Evolutionary conservation across 1,140 invertebrate genomes (phyloP), one percentile per base, ranked within the genome.

Genomic region (Bombus fervidus): DNA sequence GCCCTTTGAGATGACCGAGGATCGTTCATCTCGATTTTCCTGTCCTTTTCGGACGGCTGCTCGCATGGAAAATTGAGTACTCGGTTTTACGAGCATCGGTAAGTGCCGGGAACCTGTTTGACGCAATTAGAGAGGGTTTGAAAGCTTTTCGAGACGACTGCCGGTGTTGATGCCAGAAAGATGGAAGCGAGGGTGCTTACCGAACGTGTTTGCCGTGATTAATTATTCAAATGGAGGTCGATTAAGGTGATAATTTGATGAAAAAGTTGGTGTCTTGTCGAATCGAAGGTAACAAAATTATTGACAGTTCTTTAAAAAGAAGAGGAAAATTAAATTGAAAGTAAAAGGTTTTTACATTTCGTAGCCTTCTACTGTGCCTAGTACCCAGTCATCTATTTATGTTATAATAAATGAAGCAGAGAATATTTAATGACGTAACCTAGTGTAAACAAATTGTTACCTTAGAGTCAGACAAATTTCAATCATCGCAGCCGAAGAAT

Each of bases 41-140:
- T 37, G 39, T 10, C 15, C n/a, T 39, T 41, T 47, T 28, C 62
- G 10, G 9, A 4, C 64, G 28, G n/a, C 31, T 25, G 43, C 37
- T 53, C 34, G 47, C 25, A 25, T 34, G 47, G 75, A 69, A 68
- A 78, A 83, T 83, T 57, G 34, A 76, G 18, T 41, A 22, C 22
- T 59, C 72, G 31, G 43, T 62, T 74, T 64, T 66, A 8, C 25
- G 41, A 22, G 31, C 28, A 28, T 34, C 71, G n/a, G 12, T 18
- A 59, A 73, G 78, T 75, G 64, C 43, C 66, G 41, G 8, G 57
- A 47, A 66, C 22, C 13, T 75, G 31, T 47, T 37, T 83, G 13
- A 37, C 25, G 13, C 74, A 37, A 83, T 76, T 76, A 76, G 25
- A 3, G 25, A n/a, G 18, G 41, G 8, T 76, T 83, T 53, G 28